These are phyloP conservation scores for Drosophila sturtevanti DNA, from an alignment of 1,140 invertebrate species.

Conservation along the genomic window DNA sequence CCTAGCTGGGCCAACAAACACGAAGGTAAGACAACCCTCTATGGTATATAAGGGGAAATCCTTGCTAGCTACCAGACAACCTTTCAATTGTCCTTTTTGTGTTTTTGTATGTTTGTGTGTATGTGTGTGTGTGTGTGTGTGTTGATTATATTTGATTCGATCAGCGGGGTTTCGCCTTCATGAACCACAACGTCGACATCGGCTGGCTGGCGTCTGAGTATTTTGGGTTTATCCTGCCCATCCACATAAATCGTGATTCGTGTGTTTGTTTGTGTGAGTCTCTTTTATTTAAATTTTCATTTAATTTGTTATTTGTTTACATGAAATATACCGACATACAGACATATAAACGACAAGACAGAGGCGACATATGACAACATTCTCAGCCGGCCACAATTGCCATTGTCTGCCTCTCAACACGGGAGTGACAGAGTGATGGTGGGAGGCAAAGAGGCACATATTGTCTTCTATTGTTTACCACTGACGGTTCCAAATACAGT, in stretches of 20 bases:
- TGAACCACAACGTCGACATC: slow-evolving; percentile 51
- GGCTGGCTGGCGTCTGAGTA: slow-evolving; percentile 39
- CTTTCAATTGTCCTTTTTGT: slow-evolving; percentile 70
- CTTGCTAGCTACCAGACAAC: slow-evolving; percentile 66
- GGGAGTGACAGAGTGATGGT: slow-evolving; percentile 1
- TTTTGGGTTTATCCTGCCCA: slow-evolving; percentile 69
- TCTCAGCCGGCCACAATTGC: slow-evolving; percentile 78
- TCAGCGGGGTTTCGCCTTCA: slow-evolving; percentile 81
- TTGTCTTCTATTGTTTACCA: slow-evolving; percentile 34
- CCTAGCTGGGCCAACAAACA: slow-evolving; percentile 38
- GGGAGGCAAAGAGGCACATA: slow-evolving; percentile 21
- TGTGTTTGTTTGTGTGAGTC: slow-evolving; percentile 25
- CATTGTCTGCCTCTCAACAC: slow-evolving; percentile 66
- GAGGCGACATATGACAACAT: slow-evolving; percentile 78
- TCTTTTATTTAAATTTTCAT: slow-evolving; percentile 79
- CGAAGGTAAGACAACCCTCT: slow-evolving; percentile 55
- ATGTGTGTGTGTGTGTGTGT: slow-evolving; percentile 58
- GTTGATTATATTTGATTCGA: slow-evolving; percentile 79
- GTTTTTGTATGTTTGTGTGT: slow-evolving; percentile 37
- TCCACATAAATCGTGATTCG: slow-evolving; percentile 71
- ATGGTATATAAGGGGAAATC: slow-evolving; percentile 40
- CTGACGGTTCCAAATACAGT: slow-evolving; percentile 3
- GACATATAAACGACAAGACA: slow-evolving; percentile 64
- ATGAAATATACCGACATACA: slow-evolving; percentile 72
- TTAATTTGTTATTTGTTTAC: slow-evolving; percentile 82